phyloP scores from a whole-genome alignment of 30 jellyfish, hydroid and myxozoan species.

The Chrysaora quinquecirrha region DNA sequence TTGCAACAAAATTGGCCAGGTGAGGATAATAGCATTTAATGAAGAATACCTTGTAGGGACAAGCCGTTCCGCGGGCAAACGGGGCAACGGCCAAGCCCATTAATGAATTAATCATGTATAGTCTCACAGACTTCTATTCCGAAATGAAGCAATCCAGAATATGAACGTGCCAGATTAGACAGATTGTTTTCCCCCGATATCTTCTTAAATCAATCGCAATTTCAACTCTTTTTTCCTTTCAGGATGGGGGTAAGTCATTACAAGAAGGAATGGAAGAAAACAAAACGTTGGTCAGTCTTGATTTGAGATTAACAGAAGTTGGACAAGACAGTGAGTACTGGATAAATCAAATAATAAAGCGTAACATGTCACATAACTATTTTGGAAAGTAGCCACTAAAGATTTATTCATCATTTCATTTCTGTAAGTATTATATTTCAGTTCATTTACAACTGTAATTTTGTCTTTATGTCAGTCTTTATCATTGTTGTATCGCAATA shows the following conservation, averaged over 20 bases:
- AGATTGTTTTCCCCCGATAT: too few relatives aligned
- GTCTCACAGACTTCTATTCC: too few relatives aligned
- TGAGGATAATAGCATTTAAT: slow-evolving; percentile 8
- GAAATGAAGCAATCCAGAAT: too few relatives aligned
- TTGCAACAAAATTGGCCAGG: slow-evolving; percentile 93
- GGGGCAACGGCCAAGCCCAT: too few relatives aligned
- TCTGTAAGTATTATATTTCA: background rate
- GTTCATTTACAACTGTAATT: background rate
- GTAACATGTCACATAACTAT: slow-evolving; percentile 50
- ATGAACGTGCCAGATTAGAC: too few relatives aligned
- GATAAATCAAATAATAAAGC: slow-evolving; percentile 73
- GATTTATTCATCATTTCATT: background rate
- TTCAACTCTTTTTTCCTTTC: too few relatives aligned
- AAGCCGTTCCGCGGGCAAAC: too few relatives aligned
- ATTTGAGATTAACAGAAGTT: slow-evolving; percentile 88
- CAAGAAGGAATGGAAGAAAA: slow-evolving; percentile 95
- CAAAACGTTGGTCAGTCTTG: slow-evolving; percentile 67
- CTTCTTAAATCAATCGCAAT: too few relatives aligned
- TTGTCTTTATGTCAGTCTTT: too few relatives aligned
- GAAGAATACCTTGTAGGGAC: too few relatives aligned
- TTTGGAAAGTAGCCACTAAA: slow-evolving; percentile 26
- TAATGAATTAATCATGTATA: too few relatives aligned
- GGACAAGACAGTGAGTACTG: slow-evolving; percentile 90
- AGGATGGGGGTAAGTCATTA: slow-evolving; percentile 95
- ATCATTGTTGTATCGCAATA: too few relatives aligned